A percentile compares a stretch with the other conserved stretches of the same genome.
phyloP scores from a whole-genome alignment of 2,113 vertebrate genomes.

The Callionymus lyra region DNA sequence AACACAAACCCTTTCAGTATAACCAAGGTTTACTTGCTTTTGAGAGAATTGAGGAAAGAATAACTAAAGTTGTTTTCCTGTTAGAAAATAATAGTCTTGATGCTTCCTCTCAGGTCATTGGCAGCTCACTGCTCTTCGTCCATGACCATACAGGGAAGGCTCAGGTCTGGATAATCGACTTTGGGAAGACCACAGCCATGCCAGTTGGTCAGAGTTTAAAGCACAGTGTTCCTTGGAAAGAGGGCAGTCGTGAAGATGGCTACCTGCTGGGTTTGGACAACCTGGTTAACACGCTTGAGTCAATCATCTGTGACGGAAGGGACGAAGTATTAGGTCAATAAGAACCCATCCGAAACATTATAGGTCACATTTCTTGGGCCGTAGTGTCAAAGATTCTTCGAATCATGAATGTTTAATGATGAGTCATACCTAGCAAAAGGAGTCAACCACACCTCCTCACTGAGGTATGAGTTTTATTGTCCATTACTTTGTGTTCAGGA shows the following conservation, averaged over 20 bases:
- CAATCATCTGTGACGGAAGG: slow-evolving; percentile 16
- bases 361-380: too few relatives aligned
- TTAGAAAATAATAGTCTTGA: too few relatives aligned
- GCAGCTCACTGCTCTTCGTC: slow-evolving; percentile 95
- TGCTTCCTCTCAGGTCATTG: slow-evolving; percentile 72
- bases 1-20: too few relatives aligned
- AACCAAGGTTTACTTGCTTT: too few relatives aligned
- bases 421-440: too few relatives aligned
- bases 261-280: slow-evolving; percentile 93
- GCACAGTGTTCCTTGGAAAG: slow-evolving; percentile 84
- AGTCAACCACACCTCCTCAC: too few relatives aligned
- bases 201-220: slow-evolving; percentile 79
- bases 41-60: too few relatives aligned
- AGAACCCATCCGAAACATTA: slow-evolving; percentile 10
- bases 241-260: slow-evolving; percentile 94
- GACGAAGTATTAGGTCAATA: background rate
- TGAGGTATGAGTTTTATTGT: too few relatives aligned
- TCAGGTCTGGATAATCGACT: slow-evolving; percentile 95
- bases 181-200: slow-evolving; percentile 87
- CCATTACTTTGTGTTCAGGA: too few relatives aligned
- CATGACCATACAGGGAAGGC: slow-evolving; percentile 82
- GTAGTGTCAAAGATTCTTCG: too few relatives aligned
- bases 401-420: too few relatives aligned
- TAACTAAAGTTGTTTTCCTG: too few relatives aligned
- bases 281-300: slow-evolving; percentile 69